Conservation (phyloP, 2,797 vertebrate genomes). For the Cyclopterus lumpus region DNA sequence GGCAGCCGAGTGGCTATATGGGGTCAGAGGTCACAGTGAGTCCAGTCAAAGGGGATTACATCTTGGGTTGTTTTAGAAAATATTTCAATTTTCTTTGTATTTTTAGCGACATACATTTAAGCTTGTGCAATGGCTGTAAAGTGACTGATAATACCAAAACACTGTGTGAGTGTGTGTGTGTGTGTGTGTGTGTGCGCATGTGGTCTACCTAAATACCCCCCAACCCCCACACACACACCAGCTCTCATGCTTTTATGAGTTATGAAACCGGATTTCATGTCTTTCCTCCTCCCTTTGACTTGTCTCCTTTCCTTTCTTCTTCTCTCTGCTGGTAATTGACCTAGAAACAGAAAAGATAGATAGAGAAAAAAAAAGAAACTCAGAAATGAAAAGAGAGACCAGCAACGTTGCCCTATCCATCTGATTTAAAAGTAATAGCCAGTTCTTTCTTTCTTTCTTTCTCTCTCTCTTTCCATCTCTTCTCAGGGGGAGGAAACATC, state of each 20-base stretch:
- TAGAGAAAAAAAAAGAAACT: constrained; percentile 30
- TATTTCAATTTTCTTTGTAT: not conserved
- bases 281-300: constrained; percentile 8
- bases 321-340: constrained; percentile 45
- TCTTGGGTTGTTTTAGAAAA: not conserved
- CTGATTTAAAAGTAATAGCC: constrained; percentile 10
- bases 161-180: constrained; percentile 25
- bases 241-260: not conserved
- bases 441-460: not conserved
- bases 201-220: too few species aligned
- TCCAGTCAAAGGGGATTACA: not conserved
- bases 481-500: constrained; percentile 65
- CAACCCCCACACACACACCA: not conserved
- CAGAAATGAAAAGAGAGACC: constrained; percentile 17
- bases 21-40: constrained; percentile 10
- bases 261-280: constrained; percentile 6
- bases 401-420: not conserved
- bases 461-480: constrained; percentile 1
- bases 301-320: not conserved
- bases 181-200: not conserved
- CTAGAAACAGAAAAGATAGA: constrained; percentile 66
- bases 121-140: not conserved
- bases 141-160: not conserved
- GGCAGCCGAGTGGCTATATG: not conserved
- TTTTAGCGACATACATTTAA: not conserved